phyloP scores from a whole-genome alignment of 1,140 invertebrate genomes.

The Frieseomelitta varia region DNA sequence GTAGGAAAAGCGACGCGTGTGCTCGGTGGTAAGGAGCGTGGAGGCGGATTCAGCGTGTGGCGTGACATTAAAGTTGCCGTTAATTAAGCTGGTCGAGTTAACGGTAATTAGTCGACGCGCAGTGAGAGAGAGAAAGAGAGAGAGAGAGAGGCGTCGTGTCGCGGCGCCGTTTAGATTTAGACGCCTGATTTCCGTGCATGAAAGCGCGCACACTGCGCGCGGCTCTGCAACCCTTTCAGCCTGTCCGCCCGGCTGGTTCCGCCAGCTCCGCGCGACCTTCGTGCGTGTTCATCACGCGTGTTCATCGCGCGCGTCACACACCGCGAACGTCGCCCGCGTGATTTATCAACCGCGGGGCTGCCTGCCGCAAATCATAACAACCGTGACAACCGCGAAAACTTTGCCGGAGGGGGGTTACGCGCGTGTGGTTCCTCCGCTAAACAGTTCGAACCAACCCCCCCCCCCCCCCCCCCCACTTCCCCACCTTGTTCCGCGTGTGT shows the following conservation, averaged over 20 bases:
- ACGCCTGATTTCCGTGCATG: conserved; percentile 74
- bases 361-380: conserved; percentile 45
- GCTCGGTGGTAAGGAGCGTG: no score
- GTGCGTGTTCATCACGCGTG: conserved; percentile 14
- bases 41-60: background rate
- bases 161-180: conserved; percentile 74
- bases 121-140: conserved; percentile 1
- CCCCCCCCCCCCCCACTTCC: no score
- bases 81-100: conserved; percentile 75
- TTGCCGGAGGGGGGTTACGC: background rate
- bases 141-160: conserved; percentile 57
- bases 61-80: conserved; percentile 69
- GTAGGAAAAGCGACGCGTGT: background rate
- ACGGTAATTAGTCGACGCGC: conserved; percentile 73
- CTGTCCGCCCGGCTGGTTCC: conserved; percentile 8
- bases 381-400: conserved; percentile 49
- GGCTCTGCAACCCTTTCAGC: conserved; percentile 62
- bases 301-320: conserved; percentile 34
- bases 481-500: background rate
- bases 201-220: conserved; percentile 60
- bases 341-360: conserved; percentile 50
- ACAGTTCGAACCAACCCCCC: background rate
- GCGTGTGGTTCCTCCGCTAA: background rate
- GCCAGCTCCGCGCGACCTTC: background rate
- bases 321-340: conserved; percentile 11